Evolutionary conservation across 2,888 invertebrate genomes (phyloP), one percentile per base, ranked within the genome.

Genomic region (Platerodrilus igneus): DNA sequence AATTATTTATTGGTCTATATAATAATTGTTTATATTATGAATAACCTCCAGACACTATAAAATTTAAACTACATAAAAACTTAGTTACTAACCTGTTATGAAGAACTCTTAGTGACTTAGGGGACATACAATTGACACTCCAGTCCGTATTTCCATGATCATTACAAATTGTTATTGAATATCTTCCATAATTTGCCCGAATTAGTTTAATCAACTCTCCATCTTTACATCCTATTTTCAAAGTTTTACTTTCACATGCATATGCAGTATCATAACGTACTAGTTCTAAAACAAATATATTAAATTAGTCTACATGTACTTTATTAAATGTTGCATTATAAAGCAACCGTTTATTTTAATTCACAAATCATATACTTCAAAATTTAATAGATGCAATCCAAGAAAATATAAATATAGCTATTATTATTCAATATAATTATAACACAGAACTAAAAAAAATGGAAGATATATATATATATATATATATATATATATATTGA

Each of bases 91-190:
- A 93, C 93, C 84, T 89, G 75, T 82, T 85, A 69, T 88, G 87
- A 51, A 95, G 78, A 51, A 93, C 90, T 47, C 87, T 76, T 56
- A 89, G 78, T 48, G 93, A 90, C 64, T 86, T 86, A 30, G 84
- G 83, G 38, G 92, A 89, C 86, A 91, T 91, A 69, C 94, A 95
- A 72, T 92, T 91, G 58, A 94, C 89, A 64, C 91, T 90, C 93
- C 93, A 94, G 60, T 92, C 90, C n/a, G 90, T 90, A 69, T 91
- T 85, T 51, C 93, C 93, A 64, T 91, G 88, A 69, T 92, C 91
- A 70, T 95, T 94, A 75, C 95, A 95, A 67, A 94, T 90, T 60
- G 89, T 89, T 68, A 94, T 89, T 52, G 90, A 92, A 71, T 92
- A 94, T 59, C 91, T 79, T 34, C 94, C 94, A 67, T 93, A 95